These are phyloP conservation scores for Shargacucullia verbasci DNA, from an alignment of 2,888 invertebrate species.

Conservation along the genomic window DNA sequence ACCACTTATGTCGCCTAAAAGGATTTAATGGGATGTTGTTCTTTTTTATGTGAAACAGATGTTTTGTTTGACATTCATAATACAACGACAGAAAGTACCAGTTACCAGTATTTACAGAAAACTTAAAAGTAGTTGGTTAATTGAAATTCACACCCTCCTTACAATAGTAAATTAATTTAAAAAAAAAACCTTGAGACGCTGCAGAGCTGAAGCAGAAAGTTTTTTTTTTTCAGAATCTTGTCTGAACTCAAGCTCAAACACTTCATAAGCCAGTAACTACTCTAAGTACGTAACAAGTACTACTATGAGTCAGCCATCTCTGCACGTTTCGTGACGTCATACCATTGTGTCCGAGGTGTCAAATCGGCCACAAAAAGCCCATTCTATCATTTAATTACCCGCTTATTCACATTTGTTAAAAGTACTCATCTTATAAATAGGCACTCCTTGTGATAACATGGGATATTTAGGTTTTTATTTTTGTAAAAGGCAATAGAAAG, in stretches of 20 bases:
- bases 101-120: too few species aligned
- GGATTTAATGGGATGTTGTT: conserved; percentile 1
- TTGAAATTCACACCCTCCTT: too few species aligned
- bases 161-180: too few species aligned
- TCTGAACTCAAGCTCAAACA: too few species aligned
- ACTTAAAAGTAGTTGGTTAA: too few species aligned
- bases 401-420: conserved; percentile 48
- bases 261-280: too few species aligned
- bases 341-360: conserved; percentile 54
- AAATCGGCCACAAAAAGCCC: conserved; percentile 53
- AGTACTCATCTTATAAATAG: conserved; percentile 45
- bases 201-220: too few species aligned
- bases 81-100: too few species aligned
- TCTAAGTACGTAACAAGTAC: conserved; percentile 15
- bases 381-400: conserved; percentile 55
- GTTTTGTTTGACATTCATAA: not conserved
- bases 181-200: too few species aligned
- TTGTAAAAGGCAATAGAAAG: too few species aligned
- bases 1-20: not conserved
- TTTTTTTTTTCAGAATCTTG: too few species aligned
- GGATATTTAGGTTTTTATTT: too few species aligned
- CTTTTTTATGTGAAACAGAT: conserved; percentile 13
- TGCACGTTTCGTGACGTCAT: conserved; percentile 53
- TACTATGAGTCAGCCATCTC: conserved; percentile 48
- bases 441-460: conserved; percentile 11